Conservation (phyloP, 2,888 invertebrate species). For the Rotaria magnacalcarata region DNA sequence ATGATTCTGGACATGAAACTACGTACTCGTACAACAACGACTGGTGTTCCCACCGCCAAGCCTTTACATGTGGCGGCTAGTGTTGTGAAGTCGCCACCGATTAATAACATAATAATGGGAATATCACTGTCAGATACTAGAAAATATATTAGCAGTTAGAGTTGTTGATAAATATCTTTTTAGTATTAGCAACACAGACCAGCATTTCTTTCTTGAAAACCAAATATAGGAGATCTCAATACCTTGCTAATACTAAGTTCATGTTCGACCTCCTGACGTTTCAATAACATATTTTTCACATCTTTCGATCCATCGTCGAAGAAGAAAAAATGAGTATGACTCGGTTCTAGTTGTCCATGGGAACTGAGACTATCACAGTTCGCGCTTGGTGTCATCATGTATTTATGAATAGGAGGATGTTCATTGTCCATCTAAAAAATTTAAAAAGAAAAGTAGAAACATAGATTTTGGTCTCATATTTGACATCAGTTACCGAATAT, state of each 20-base stretch:
- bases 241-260: neutral
- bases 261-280: conserved; percentile 48
- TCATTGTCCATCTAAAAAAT: neutral
- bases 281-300: conserved; percentile 50
- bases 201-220: neutral
- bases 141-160: neutral
- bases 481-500: neutral
- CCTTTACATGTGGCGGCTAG: conserved; percentile 47
- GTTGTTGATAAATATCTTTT: neutral
- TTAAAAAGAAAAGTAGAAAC: neutral
- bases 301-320: conserved; percentile 55
- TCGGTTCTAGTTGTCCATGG: conserved; percentile 53
- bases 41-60: conserved; percentile 33
- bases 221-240: neutral
- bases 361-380: neutral
- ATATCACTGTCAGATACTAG: conserved; percentile 48
- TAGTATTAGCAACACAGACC: neutral
- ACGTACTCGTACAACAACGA: conserved; percentile 25
- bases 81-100: conserved; percentile 58
- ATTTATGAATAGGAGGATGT: neutral
- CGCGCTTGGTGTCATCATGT: neutral
- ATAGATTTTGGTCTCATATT: neutral
- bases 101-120: conserved; percentile 55
- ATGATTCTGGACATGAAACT: neutral
- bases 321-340: conserved; percentile 60